These are phyloP conservation scores for Patella ulyssiponensis DNA, from an alignment of 2,888 invertebrate genomes.

Conservation along the genomic window DNA sequence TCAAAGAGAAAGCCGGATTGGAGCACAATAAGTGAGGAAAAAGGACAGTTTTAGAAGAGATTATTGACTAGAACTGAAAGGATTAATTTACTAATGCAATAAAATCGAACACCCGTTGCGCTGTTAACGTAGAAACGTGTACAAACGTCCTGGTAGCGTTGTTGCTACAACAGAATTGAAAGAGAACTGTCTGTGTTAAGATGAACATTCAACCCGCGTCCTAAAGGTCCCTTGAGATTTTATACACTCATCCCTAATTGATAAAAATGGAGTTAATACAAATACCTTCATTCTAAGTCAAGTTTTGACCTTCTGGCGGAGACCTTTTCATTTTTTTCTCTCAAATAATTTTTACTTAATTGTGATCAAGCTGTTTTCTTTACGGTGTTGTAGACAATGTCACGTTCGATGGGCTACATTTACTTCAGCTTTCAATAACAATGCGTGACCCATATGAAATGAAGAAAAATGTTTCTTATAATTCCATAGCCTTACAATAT, in stretches of 20 bases:
- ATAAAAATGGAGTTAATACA: conserved; percentile 7
- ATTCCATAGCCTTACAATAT: background rate
- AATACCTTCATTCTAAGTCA: conserved; percentile 12
- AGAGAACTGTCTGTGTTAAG: background rate
- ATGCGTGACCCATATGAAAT: conserved; percentile 6
- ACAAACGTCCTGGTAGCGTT: background rate
- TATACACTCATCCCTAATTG: background rate
- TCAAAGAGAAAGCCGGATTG: background rate
- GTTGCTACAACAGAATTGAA: conserved; percentile 1
- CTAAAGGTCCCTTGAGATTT: background rate
- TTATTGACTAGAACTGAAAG: conserved; percentile 29
- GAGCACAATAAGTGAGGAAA: conserved; percentile 3
- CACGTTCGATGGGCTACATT: background rate
- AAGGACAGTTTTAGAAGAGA: conserved; percentile 14
- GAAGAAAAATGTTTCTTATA: background rate
- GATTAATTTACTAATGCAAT: conserved; percentile 39
- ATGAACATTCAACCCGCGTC: conserved; percentile 11
- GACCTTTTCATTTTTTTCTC: background rate
- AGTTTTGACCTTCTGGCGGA: conserved; percentile 7
- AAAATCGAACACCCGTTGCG: conserved; percentile 26
- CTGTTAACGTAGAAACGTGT: conserved; percentile 10
- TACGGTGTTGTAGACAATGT: background rate
- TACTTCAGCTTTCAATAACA: background rate
- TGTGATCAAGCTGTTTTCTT: too few relatives aligned
- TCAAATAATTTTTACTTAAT: too few relatives aligned